Conservation (phyloP, 2,888 invertebrate species). For the Rotaria socialis region DNA sequence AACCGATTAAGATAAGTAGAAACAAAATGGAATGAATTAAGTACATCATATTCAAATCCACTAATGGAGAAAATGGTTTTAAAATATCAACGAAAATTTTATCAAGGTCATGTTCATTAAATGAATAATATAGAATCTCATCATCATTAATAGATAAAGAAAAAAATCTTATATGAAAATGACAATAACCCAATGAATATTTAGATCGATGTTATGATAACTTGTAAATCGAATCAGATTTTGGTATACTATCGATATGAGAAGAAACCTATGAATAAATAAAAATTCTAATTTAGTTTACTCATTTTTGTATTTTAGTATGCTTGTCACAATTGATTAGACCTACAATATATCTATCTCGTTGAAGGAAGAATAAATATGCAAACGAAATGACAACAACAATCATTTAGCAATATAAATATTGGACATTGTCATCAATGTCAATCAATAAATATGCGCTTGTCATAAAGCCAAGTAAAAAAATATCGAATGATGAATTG, state of each 20-base stretch:
- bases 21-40: no score
- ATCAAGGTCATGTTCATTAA: background rate
- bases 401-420: background rate
- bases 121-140: background rate
- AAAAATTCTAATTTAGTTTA: background rate
- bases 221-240: background rate
- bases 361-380: background rate
- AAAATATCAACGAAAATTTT: background rate
- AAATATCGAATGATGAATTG: background rate
- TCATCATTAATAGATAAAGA: background rate
- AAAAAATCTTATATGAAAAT: background rate
- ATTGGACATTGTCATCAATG: background rate
- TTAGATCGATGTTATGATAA: background rate
- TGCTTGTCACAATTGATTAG: conserved; percentile 7
- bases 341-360: background rate
- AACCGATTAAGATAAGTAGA: no score
- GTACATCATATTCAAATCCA: no score
- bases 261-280: background rate
- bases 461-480: background rate
- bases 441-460: background rate
- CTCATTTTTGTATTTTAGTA: background rate
- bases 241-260: background rate
- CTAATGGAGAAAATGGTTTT: no score
- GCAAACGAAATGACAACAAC: background rate
- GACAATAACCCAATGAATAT: background rate